These are phyloP conservation scores for Lepas anatifera DNA, from an alignment of 2,888 invertebrate species.

Conservation along the genomic window DNA sequence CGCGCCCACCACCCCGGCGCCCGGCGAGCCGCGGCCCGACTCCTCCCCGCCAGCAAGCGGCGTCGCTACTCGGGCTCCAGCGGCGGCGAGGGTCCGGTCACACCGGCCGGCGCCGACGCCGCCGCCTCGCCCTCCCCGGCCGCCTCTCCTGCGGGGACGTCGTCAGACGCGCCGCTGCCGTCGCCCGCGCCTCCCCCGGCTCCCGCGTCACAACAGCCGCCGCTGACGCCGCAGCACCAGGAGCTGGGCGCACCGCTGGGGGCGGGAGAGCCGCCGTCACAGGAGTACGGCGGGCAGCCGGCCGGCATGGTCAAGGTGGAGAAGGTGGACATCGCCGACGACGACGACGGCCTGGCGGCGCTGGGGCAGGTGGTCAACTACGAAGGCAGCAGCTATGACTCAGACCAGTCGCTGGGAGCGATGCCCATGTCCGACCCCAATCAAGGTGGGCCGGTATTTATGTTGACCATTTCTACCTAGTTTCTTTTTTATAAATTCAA, in stretches of 20 bases:
- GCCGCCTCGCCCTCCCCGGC: background rate
- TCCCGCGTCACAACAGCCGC: too few species aligned
- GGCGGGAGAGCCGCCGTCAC: too few species aligned
- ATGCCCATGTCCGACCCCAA: background rate
- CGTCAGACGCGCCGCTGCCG: background rate
- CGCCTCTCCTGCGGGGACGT: background rate
- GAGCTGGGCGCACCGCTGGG: too few species aligned
- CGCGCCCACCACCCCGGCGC: too few species aligned
- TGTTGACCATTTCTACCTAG: too few species aligned
- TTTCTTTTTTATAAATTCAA: too few species aligned
- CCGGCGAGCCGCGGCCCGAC: background rate
- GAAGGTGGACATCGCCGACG: background rate
- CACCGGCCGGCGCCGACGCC: background rate
- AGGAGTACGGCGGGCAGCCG: background rate
- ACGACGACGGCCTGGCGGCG: background rate
- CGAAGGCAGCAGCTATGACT: background rate
- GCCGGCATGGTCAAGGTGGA: background rate
- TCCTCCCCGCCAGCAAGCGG: conserved; percentile 3
- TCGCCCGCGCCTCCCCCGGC: too few species aligned
- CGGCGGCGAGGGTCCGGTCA: background rate
- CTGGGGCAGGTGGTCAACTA: background rate
- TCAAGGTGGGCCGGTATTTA: background rate
- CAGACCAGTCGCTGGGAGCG: background rate
- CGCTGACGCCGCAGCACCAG: too few species aligned
- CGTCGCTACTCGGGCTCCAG: background rate